Base-by-base conservation (phyloP, 2,797 vertebrate species). In the Myripristis jacobus region DNA sequence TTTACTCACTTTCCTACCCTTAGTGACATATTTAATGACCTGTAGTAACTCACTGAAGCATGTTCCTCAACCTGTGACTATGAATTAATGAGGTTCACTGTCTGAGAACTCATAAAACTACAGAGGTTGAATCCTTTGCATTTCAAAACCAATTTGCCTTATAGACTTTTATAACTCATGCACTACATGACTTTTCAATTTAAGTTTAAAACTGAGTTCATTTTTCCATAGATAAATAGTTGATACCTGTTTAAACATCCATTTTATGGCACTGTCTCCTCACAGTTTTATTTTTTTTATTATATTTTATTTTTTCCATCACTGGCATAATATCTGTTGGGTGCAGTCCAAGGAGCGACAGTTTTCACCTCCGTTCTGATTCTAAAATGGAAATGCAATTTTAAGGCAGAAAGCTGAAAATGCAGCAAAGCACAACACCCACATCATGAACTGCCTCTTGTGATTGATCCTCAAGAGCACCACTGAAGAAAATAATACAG, bases 21-120 rank as follows among this genome's bases (percentile, higher is more conserved):
- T 6, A 27, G 43, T 69, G 67, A 78, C 57, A 27, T 18, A 50
- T 77, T 78, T 83, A 80, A 79, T 15, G 64, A 55, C 65, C 65
- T 73, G 76, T 60, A 65, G 67, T 73, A 66, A 84, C 55, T 84
- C 71, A 83, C 62, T 21, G 59, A 56, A 22, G 54, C 56, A 1
- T 70, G 57, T 56, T 19, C 54, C 58, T 46, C 36, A 50, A 73
- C 58, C 25, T 66, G 70, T 84, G 78, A 68, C 69, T 7, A 65
- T 55, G 82, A 85, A 87, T 88, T 78, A 80, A 87, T 70, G 36
- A 59, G 66, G 51, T 46, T 24, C 15, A 7, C 6, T 34, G 54
- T 46, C 15, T 22, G 52, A 25, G 27, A 51, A 12, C 15, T 22
- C 18, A 51, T 60, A 43, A 63, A 80, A 62, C 31, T 43, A 24